Conservation (phyloP, 2,797 vertebrate genomes). For the Coregonus sp. region DNA sequence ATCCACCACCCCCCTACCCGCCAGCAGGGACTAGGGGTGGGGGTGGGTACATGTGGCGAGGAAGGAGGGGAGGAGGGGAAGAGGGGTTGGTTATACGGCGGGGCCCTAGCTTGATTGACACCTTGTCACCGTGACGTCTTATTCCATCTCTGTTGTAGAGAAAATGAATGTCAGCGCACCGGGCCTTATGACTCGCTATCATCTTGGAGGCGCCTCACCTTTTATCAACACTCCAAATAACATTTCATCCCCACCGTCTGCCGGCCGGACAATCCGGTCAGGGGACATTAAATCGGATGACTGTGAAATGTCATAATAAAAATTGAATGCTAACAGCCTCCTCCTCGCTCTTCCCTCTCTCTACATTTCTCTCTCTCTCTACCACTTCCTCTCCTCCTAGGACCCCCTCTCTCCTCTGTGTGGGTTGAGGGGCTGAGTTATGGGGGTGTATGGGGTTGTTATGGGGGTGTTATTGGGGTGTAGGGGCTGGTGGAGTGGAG, state of each 20-base stretch:
- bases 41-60: background rate
- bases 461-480: conserved; percentile 65
- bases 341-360: conserved; percentile 54
- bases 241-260: conserved; percentile 84
- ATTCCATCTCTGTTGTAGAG: conserved; percentile 95
- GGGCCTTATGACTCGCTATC: conserved; percentile 93
- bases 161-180: conserved; percentile 78
- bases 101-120: conserved; percentile 88
- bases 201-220: conserved; percentile 92
- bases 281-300: conserved; percentile 93
- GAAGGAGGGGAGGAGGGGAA: conserved; percentile 32
- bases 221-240: conserved; percentile 97
- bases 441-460: conserved; percentile 68
- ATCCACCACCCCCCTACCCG: conserved; percentile 12
- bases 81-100: conserved; percentile 70
- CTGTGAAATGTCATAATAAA: conserved; percentile 92
- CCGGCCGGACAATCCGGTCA: conserved; percentile 86
- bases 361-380: conserved; percentile 60
- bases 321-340: conserved; percentile 89
- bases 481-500: conserved; percentile 83
- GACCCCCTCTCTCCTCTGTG: background rate
- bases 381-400: background rate
- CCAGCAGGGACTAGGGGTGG: conserved; percentile 33
- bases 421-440: conserved; percentile 81
- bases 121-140: conserved; percentile 97